Conservation (phyloP, 2,113 vertebrate species). For the Syngnathus scovelli region DNA sequence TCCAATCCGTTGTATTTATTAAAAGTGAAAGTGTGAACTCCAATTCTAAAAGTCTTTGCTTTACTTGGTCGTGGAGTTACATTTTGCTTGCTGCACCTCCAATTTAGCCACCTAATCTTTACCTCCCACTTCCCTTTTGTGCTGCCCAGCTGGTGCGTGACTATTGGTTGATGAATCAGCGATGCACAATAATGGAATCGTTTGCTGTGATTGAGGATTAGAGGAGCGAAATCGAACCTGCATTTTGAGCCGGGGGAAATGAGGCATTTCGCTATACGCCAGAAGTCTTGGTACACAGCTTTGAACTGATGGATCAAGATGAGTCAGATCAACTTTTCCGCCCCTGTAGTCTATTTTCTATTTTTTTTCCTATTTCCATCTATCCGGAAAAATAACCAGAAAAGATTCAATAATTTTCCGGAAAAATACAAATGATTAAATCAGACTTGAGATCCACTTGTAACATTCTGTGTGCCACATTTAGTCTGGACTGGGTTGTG, state of each 20-base stretch:
- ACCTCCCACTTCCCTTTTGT: conserved; percentile 30
- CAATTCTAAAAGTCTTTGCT: background rate
- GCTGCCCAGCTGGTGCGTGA: conserved; percentile 29
- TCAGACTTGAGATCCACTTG: no score
- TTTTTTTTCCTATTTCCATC: background rate
- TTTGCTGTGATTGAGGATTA: conserved; percentile 65
- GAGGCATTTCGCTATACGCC: background rate
- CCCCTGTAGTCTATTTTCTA: background rate
- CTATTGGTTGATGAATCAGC: conserved; percentile 45
- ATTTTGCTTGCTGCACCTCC: conserved; percentile 39
- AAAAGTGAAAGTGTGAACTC: background rate
- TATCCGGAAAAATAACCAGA: background rate
- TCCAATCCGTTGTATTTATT: background rate
- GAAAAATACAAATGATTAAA: no score
- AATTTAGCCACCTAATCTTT: conserved; percentile 46
- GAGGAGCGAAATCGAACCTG: conserved; percentile 48
- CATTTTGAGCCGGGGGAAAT: conserved; percentile 29
- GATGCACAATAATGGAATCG: conserved; percentile 57
- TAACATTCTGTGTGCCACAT: no score
- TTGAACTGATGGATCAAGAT: background rate
- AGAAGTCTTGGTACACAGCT: background rate
- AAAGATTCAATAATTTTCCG: no score
- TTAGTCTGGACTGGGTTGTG: no score
- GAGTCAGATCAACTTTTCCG: background rate
- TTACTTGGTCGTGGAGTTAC: background rate